Evolutionary conservation across 2,113 vertebrate genomes (phyloP), one percentile per base, ranked within the genome.

Genomic region (Spea bombifrons): DNA sequence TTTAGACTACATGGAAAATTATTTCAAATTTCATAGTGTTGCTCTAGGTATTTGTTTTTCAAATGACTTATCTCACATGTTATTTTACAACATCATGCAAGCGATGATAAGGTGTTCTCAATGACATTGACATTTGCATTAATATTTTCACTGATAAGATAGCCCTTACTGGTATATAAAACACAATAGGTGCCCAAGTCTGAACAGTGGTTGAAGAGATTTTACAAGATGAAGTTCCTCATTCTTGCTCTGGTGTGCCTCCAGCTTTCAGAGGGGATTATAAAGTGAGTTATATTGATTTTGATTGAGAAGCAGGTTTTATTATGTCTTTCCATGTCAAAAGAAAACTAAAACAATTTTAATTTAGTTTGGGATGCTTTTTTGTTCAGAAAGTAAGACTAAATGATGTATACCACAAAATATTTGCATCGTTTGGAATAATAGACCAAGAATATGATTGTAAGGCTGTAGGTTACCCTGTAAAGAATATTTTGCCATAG

Each of bases 261-360:
- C 44, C 85, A 84, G 55, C 84, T 85, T 71, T 78, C 80, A 44
- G 66, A 86, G 43, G 83, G 83, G 55, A 0, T 82, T 4, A 5
- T 75, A 9, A 76, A 61, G 85, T 82, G 16, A 83, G 81, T 49
- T 61, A 59, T 12, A 3, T 2, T 59, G 30, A 30, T 30, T 30
- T 30, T 30, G 1, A 1, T 30, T 30, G 30, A 30, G 30, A 30
- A 30, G 30, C 30, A 30, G 30, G 30, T 30, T 30, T 30, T 30
- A 30, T 30, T 30, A 30, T 30, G 2, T 30, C 30, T 30, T 30
- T 30, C 30, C 30, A 30, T 30, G 30, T 30, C 30, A 30, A 30
- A 30, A 30, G 30, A 30, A 2, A 30, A 30, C 30, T 30, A 30
- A 30, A 30, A 30, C 30, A 30, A 30, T 30, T 30, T 30, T 30